phyloP scores from a whole-genome alignment of 2,888 invertebrate species.

The Macrophya annulata region DNA sequence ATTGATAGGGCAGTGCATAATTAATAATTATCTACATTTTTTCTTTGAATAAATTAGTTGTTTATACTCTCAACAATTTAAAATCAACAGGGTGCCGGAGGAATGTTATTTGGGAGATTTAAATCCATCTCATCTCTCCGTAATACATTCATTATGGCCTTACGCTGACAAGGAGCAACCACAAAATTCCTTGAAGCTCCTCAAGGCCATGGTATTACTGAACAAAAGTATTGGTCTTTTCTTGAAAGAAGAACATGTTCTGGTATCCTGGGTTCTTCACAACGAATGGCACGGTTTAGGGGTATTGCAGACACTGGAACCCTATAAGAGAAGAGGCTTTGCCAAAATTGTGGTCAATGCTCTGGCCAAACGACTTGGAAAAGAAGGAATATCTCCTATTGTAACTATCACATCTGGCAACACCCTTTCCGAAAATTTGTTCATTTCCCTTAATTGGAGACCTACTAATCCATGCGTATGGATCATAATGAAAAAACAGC shows the following conservation, averaged over 20 bases:
- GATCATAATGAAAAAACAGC: constrained; percentile 15
- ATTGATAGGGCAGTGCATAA: too few relatives aligned
- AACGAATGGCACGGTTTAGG: constrained; percentile 74
- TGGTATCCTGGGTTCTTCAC: constrained; percentile 76
- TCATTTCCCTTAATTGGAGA: constrained; percentile 59
- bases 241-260: constrained; percentile 70
- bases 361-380: constrained; percentile 73
- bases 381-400: constrained; percentile 70
- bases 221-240: constrained; percentile 77
- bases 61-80: not conserved
- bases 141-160: constrained; percentile 75
- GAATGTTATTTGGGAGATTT: constrained; percentile 74
- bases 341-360: constrained; percentile 73
- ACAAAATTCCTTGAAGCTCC: constrained; percentile 62
- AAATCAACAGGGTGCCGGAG: constrained; percentile 68
- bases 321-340: constrained; percentile 75
- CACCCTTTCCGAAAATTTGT: constrained; percentile 73
- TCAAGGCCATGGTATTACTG: constrained; percentile 71
- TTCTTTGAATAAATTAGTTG: not conserved
- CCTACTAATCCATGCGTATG: constrained; percentile 43
- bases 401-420: constrained; percentile 74
- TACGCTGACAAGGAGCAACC: constrained; percentile 71
- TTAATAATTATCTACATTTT: not conserved
- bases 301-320: constrained; percentile 74
- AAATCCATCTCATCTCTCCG: constrained; percentile 67